A percentile compares a stretch with the other conserved stretches of the same genome.
Evolutionary conservation across 2,113 vertebrate genomes (phyloP).

Genomic region (Muscicapa adusta): DNA sequence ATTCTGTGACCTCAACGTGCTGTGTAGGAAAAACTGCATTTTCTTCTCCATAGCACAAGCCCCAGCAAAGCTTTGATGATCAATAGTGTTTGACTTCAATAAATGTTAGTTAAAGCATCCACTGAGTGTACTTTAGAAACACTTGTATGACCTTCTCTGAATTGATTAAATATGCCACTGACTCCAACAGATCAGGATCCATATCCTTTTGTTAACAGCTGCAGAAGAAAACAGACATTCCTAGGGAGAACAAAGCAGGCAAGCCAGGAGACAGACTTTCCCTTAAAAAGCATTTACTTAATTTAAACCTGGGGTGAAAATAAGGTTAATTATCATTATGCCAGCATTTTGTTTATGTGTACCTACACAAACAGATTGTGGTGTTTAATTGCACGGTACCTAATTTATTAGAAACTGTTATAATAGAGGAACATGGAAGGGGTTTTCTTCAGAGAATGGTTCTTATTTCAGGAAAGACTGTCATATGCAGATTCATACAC

Average conservation of each 20-base stretch:
- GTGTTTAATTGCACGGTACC: neutral
- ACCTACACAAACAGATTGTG: neutral
- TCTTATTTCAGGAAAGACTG: neutral
- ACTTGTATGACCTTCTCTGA: neutral
- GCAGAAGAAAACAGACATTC: neutral
- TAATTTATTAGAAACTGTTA: neutral
- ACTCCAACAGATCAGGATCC: neutral
- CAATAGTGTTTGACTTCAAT: slow-evolving; percentile 19
- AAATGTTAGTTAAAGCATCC: slow-evolving; percentile 38
- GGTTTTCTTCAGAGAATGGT: neutral
- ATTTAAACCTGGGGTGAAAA: slow-evolving; percentile 22
- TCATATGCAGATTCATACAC: neutral
- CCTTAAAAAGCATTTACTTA: slow-evolving; percentile 7
- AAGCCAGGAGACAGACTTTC: neutral
- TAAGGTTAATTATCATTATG: neutral
- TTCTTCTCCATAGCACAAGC: slow-evolving; percentile 8
- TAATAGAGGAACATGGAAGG: neutral
- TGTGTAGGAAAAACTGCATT: slow-evolving; percentile 4
- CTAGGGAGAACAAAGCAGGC: neutral
- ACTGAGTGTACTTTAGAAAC: neutral
- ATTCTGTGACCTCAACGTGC: neutral
- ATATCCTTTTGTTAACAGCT: neutral
- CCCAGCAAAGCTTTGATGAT: slow-evolving; percentile 17
- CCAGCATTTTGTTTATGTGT: neutral
- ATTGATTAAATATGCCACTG: slow-evolving; percentile 35